phyloP scores from a whole-genome alignment of 2,797 vertebrate genomes.

The Gouania willdenowi region DNA sequence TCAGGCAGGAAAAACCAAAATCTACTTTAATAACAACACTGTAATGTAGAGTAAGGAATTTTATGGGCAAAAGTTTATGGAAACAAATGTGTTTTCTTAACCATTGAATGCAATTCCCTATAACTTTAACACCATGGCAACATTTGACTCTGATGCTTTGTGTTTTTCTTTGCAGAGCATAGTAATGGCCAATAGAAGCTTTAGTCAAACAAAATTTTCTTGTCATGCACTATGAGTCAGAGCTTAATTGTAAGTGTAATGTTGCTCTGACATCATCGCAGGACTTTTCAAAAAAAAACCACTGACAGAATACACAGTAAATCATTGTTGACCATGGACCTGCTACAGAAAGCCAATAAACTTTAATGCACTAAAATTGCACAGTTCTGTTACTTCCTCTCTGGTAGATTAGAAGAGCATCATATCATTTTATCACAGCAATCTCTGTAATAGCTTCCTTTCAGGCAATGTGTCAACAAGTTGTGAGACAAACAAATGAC shows the following conservation, averaged over 20 bases:
- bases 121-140: not conserved
- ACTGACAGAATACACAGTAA: constrained; percentile 37
- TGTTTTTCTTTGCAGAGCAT: not conserved
- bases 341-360: constrained; percentile 19
- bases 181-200: constrained; percentile 25
- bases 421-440: constrained; percentile 12
- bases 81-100: not conserved
- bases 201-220: constrained; percentile 39
- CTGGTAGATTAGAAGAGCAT: not conserved
- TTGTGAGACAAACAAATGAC: constrained; percentile 1
- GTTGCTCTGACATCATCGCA: constrained; percentile 38
- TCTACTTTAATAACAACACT: not conserved
- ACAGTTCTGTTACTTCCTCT: constrained; percentile 1
- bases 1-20: not conserved
- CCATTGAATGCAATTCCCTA: not conserved
- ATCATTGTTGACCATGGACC: constrained; percentile 47
- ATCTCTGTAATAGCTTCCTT: constrained; percentile 17
- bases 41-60: constrained; percentile 1
- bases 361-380: constrained; percentile 14
- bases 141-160: no score
- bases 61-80: not conserved
- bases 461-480: not conserved
- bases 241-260: constrained; percentile 60
- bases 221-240: constrained; percentile 32
- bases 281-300: constrained; percentile 42